Evolutionary conservation across 2,888 invertebrate species (phyloP), one percentile per base, ranked within the genome.

Genomic region (Dilophus febrilis): DNA sequence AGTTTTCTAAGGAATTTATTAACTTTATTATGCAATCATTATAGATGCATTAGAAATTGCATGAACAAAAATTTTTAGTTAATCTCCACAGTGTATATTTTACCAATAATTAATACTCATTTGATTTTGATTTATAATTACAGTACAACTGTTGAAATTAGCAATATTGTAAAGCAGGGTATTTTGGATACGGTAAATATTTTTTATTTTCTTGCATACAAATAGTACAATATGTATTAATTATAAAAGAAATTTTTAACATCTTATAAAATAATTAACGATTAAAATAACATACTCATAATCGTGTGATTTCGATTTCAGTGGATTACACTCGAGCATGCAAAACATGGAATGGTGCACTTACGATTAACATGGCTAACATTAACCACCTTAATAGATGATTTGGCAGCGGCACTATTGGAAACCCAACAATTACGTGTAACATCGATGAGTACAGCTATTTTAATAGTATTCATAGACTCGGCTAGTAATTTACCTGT

Each of bases 281-380:
- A 37, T 40, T 37, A 35, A 36, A 43, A 14, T 13, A 4, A 13
- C 4, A 14, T 28, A 19, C 12, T 42, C 43, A 42, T 45, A 14
- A 14, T 16, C n/a, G n/a, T 29, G 8, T 37, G 19, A 18, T 38
- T 39, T 46, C 40, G 47, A 47, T 60, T 60, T 30, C 61, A 94
- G 90, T 95, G 97, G 94, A 71, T 91, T 48, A 85, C 88, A 1
- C 67, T 98, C 49, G 92, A 95, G 60, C 84, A 90, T 61, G 92
- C 91, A 8, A 92, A 91, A 59, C 87, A 90, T 54, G 97, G 97
- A 6, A 79, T 90, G 67, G 72, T 98, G 1, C 90, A 94, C 55
- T 62, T 97, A 39, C 77, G 87, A 38, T 67, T 92, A 38, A 78
- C 80, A 6, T 98, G 97, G 97, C 73, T 92, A 49, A 73, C 77